Conservation (phyloP, 2,113 vertebrate species). For the Vulpes ferrilata region DNA sequence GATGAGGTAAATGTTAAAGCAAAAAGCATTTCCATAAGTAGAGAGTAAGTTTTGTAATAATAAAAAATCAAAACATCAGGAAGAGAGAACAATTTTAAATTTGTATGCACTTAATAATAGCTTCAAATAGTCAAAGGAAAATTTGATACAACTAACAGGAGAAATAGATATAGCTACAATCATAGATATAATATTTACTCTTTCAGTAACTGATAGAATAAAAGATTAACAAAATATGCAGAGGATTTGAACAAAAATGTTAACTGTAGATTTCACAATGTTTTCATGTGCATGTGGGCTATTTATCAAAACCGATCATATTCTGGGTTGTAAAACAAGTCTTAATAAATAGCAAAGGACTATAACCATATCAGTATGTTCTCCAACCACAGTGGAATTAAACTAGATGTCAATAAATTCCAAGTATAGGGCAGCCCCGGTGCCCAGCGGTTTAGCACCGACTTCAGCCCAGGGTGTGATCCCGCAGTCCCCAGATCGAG, state of each 20-base stretch:
- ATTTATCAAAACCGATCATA: background rate
- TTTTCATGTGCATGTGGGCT: background rate
- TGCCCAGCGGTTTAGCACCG: too few relatives aligned
- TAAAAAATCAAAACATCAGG: background rate
- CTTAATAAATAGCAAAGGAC: background rate
- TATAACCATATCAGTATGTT: background rate
- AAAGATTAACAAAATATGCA: background rate
- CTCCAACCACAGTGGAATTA: background rate
- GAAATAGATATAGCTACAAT: background rate
- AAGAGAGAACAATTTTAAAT: background rate
- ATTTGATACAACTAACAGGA: background rate
- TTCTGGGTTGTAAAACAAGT: background rate
- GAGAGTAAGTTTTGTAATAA: background rate
- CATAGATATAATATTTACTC: background rate
- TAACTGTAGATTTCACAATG: background rate
- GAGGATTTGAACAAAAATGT: background rate
- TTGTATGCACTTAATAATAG: background rate
- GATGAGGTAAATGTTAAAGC: background rate
- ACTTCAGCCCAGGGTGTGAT: too few relatives aligned
- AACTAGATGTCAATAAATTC: background rate
- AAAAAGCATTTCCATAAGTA: background rate
- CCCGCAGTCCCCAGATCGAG: too few relatives aligned
- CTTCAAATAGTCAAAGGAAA: conserved; percentile 16
- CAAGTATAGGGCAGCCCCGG: background rate
- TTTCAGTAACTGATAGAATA: background rate